Evolutionary conservation across 2,888 invertebrate genomes (phyloP), one percentile per base, ranked within the genome.

Genomic region (Macroteleia sp.): DNA sequence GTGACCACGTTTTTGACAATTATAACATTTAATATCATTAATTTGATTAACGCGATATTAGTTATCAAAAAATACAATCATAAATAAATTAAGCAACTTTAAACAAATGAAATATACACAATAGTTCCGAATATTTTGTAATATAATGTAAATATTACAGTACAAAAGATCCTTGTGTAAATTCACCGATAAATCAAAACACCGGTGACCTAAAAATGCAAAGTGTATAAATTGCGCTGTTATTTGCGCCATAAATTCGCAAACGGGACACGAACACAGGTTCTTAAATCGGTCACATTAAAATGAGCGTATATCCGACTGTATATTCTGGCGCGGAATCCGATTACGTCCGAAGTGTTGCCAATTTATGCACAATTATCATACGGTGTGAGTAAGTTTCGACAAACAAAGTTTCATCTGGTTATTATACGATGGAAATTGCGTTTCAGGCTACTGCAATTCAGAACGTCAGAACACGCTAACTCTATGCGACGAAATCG

Each of bases 401-500:
- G 20, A 10, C 52, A 44, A 34, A 50, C 61, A 42, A 69, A 73
- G 44, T 77, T 77, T 67, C 42, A 12, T 17, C 20, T 19, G 25
- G 19, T 50, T 67, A 50, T 67, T 54, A 62, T 64, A 67, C 61
- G 44, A 73, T 69, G 62, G 44, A 62, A 78, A 78, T 74, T 62
- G 19, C 28, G 10, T 78, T 78, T 52, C 69, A 85, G 95, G 94
- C 12, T 94, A 91, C 91, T 95, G 95, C 52, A 14, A 20, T 22
- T 90, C n/a, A n/a, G n/a, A 92, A 14, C 93, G n/a, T 3, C 6
- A 61, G 34, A 22, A 9, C 28, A n/a, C n/a, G n/a, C n/a, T n/a
- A n/a, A n/a, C n/a, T 0, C 93, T 95, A 82, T 96, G 96, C 88
- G 93, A 20, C 8, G 19, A 32, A 8, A 95, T 96, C 83, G 94